Percentiles rank a stretch among this genome's conserved stretches.
phyloP scores from a whole-genome alignment of 2,113 vertebrate genomes.

The Aldabrachelys gigantea region DNA sequence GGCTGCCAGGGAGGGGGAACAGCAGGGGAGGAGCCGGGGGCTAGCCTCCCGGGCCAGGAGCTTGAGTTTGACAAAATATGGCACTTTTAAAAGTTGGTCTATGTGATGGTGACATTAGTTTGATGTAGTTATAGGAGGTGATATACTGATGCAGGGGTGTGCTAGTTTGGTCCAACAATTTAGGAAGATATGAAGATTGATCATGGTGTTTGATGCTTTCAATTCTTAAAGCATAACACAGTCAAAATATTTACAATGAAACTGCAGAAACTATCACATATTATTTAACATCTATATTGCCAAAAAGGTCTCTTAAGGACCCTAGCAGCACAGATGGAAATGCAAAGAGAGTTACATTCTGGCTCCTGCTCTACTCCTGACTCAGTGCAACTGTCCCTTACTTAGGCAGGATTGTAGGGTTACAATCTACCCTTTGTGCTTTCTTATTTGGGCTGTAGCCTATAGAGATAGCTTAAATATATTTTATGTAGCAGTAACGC shows the following conservation, averaged over 20 bases:
- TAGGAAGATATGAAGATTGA: accelerated
- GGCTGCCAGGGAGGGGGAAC: too few relatives aligned
- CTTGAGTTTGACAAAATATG: neutral
- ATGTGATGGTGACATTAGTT: neutral
- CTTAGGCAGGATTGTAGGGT: neutral
- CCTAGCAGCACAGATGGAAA: neutral
- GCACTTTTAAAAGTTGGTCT: neutral
- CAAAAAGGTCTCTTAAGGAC: neutral
- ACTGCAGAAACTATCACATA: neutral
- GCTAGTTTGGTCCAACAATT: neutral
- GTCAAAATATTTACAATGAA: neutral
- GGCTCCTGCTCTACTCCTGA: neutral
- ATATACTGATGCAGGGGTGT: neutral
- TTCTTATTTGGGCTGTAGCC: neutral
- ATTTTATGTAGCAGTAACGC: neutral
- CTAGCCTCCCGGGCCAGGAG: too few relatives aligned
- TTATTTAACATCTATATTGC: neutral
- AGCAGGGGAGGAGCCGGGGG: too few relatives aligned
- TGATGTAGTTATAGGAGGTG: accelerated
- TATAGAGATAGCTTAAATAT: neutral
- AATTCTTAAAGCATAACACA: neutral
- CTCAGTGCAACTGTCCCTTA: neutral
- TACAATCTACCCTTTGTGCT: neutral
- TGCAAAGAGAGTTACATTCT: neutral
- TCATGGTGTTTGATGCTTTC: neutral